Base-by-base conservation (phyloP, 2,888 invertebrate species). In the Archips crataeganus region DNA sequence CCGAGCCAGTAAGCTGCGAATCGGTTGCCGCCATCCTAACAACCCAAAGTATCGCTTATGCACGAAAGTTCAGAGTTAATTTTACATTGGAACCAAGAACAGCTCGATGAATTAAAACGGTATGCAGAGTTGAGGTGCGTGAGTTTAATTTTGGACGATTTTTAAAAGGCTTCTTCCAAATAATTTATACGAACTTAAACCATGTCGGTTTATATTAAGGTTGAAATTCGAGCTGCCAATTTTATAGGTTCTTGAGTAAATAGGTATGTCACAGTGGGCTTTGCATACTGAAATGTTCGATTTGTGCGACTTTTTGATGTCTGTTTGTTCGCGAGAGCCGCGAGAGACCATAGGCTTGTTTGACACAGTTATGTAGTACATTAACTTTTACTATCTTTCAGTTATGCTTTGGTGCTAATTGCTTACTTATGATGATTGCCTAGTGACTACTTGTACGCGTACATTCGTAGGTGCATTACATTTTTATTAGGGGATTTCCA, bases 31-130 rank as follows among this genome's bases (percentile, higher is more conserved):
- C 34, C 1, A 64, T 34, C 15, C 34, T 34, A 32, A 42, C 60
- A 51, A 60, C 49, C 10, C n/a, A 64, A 69, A 51, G 45, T 23
- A 23, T 51, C 23, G 23, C 61, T 8, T 62, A 61, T 11, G 9
- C 9, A 8, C 1, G 10, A 11, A 9, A 5, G 10, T 11, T 63
- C 23, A 72, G 54, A 83, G 87, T 86, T 77, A 75, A 81, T 79
- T 81, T 82, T 89, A 72, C 81, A 78, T 76, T 81, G 77, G 77
- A 76, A 77, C 75, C 74, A 75, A 77, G 79, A 61, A 15, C 80
- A 80, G 79, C 80, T 87, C 85, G 87, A 88, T 88, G 88, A 87
- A 89, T 90, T 86, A 84, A 86, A 89, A 89, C 90, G 90, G 89
- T 88, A 88, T 84, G 90, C 86, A 81, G 80, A 75, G 82, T 84